Evolutionary conservation across 2,888 invertebrate genomes (phyloP), one percentile per base, ranked within the genome.

Genomic region (Coremacera marginata): DNA sequence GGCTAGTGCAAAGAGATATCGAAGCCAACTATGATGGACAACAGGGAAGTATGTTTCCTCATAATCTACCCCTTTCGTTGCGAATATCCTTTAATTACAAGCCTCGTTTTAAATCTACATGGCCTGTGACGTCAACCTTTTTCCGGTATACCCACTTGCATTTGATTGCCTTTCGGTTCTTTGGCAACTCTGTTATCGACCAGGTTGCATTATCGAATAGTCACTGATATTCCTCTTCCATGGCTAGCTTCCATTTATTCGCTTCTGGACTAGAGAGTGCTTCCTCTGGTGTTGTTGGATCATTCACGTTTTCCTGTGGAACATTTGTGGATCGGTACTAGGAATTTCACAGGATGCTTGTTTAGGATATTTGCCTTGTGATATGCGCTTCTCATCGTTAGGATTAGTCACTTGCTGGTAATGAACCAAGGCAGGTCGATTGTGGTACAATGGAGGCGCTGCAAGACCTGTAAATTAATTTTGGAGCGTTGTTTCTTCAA

Each of bases 81-180:
- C 57, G 76, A 76, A 60, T 79, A 80, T 4, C 77, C 80, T 77
- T 79, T 78, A 57, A 80, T 73, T 7, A 79, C 79, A 27, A 79
- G 57, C 63, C 77, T 74, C 57, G 79, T 73, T 31, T 80, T 79
- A 25, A 75, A 75, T 79, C 73, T n/a, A 80, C 70, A 70, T 27
- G 52, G 19, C 77, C 79, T 22, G 75, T 74, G 62, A 70, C 65
- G 57, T 77, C 70, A 34, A 37, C 62, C 22, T 80, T 80, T 31
- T 70, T 75, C 14, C 76, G 65, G 3, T 75, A 78, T 14, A 78
- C 75, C 75, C 80, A 80, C 27, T 75, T 78, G 49, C 67, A 77
- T 62, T 76, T 60, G 16, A 80, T 78, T 68, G 77, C 74, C 37
- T 65, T 77, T 67, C 78, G 72, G 5, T 72, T 70, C 25, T 73